These are phyloP conservation scores for Saxidomus purpurata DNA, from an alignment of 1,140 invertebrate genomes.

Conservation along the genomic window DNA sequence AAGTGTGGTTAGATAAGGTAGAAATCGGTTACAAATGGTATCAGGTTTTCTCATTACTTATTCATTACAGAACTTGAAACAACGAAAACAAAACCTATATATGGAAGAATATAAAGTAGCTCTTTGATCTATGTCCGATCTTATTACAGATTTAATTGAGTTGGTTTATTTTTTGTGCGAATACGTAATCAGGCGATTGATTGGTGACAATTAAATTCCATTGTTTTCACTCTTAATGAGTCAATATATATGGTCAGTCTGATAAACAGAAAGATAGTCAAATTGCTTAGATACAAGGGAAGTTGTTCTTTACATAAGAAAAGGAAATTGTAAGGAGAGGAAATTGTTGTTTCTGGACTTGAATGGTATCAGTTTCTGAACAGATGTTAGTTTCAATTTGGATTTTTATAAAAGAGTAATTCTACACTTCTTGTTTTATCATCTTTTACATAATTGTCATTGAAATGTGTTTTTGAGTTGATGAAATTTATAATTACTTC, in stretches of 20 bases:
- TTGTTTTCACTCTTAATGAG: constrained; percentile 6
- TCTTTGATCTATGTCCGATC: not conserved
- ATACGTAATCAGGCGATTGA: not conserved
- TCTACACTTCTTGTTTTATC: not conserved
- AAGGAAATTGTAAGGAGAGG: not conserved
- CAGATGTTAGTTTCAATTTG: not conserved
- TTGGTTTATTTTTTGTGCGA: not conserved
- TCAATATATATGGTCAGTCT: not conserved
- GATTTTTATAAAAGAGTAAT: constrained; percentile 1
- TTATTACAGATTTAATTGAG: not conserved
- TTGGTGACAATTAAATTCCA: not conserved
- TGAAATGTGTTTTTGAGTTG: too few species aligned
- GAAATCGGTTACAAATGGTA: not conserved
- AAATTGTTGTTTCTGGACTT: not conserved
- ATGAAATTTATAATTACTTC: too few species aligned
- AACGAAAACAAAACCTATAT: not conserved
- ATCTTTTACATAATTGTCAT: not conserved
- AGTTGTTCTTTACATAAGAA: not conserved
- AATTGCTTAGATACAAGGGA: not conserved
- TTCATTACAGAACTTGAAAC: constrained; percentile 50
- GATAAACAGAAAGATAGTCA: not conserved
- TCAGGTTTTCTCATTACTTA: constrained; percentile 46
- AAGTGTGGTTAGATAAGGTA: too few species aligned
- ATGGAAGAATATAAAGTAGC: not conserved
- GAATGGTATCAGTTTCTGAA: not conserved